Percentiles rank a stretch among this genome's conserved stretches.
Conservation (phyloP, 2,113 vertebrate species). For the Ciconia boyciana region DNA sequence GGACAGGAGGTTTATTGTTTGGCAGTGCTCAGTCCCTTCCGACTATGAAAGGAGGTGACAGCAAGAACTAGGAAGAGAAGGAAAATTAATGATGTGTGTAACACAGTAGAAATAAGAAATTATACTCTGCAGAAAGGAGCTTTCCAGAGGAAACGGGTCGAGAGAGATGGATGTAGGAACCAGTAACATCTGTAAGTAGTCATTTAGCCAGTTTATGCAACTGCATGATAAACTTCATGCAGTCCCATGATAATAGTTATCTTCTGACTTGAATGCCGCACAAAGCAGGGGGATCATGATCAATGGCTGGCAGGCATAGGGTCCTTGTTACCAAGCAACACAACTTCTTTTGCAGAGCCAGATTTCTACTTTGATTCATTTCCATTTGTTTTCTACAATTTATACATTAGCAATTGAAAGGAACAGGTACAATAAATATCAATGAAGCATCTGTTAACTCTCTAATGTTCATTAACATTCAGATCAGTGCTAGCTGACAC, state of each 20-base stretch:
- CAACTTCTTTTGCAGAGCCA: not conserved
- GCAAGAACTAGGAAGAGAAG: not conserved
- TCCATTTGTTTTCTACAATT: not conserved
- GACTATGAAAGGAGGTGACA: not conserved
- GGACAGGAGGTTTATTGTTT: slow-evolving; percentile 7
- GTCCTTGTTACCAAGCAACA: not conserved
- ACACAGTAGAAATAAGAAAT: not conserved
- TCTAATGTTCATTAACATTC: not conserved
- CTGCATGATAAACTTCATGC: not conserved
- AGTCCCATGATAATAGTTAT: not conserved
- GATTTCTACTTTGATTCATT: not conserved
- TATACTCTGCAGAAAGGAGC: not conserved
- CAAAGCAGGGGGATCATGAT: not conserved
- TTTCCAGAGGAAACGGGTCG: not conserved
- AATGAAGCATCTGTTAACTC: not conserved
- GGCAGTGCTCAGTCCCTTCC: not conserved
- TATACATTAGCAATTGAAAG: not conserved
- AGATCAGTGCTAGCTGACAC: not conserved
- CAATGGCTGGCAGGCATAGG: not conserved
- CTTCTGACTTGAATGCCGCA: not conserved
- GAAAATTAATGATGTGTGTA: slow-evolving; percentile 14
- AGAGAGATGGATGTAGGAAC: not conserved
- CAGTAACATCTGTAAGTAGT: not conserved
- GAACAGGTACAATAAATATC: not conserved
- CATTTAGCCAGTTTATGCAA: not conserved